phyloP scores from a whole-genome alignment of 2,888 invertebrate species.

The Galeruca laticollis region DNA sequence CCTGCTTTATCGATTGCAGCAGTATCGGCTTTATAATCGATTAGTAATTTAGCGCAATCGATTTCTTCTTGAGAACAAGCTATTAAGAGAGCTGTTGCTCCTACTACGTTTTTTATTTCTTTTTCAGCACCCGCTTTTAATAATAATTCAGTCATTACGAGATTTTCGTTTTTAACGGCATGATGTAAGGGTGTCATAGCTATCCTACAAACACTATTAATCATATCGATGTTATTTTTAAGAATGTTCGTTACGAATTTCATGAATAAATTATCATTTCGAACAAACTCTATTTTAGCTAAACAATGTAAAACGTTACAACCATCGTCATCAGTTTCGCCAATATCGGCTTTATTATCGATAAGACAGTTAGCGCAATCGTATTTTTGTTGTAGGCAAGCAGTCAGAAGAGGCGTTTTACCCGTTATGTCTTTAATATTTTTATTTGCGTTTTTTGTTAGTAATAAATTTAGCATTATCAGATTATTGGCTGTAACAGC shows the following conservation, averaged over 20 bases:
- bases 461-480: neutral
- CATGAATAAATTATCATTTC: neutral
- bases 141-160: neutral
- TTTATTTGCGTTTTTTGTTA: constrained; percentile 4
- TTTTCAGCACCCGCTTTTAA: neutral
- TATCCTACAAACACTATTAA: neutral
- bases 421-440: neutral
- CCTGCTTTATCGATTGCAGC: neutral
- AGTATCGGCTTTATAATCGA: neutral
- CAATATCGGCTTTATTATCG: neutral
- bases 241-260: neutral
- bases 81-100: neutral
- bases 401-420: neutral
- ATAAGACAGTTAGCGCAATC: constrained; percentile 1
- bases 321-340: neutral
- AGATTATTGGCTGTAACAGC: neutral
- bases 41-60: neutral
- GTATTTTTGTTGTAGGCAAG: constrained; percentile 1
- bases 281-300: neutral
- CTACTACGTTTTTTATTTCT: neutral
- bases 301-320: neutral
- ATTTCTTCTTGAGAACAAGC: neutral
- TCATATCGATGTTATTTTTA: neutral
- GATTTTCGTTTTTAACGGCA: neutral
- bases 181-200: neutral